Evolutionary conservation across 2,797 vertebrate genomes (phyloP).

Genomic region (Taeniopygia guttata): DNA sequence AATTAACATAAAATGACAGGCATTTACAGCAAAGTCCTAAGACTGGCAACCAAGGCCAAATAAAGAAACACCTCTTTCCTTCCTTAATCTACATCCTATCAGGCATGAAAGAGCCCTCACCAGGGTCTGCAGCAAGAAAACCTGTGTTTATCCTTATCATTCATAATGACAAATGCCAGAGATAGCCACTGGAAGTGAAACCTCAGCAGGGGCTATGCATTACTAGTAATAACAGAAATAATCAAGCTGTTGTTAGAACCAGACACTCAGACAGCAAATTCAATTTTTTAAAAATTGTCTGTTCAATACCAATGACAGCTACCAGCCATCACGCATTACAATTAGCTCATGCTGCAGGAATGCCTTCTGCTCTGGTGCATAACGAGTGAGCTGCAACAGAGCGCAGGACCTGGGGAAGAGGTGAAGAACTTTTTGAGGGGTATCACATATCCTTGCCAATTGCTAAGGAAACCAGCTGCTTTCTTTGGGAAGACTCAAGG

Average conservation of each 20-base stretch:
- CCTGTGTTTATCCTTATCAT: neutral
- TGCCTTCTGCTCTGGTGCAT: neutral
- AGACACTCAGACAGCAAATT: constrained; percentile 44
- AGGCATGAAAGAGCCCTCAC: neutral
- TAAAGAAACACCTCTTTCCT: neutral
- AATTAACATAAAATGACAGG: neutral
- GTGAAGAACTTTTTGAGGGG: neutral
- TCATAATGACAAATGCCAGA: constrained; percentile 30
- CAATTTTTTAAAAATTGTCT: constrained; percentile 4
- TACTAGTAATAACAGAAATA: constrained; percentile 43
- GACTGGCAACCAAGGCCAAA: neutral
- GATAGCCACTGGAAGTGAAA: constrained; percentile 13
- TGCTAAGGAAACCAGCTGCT: constrained; percentile 40
- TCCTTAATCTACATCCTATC: neutral
- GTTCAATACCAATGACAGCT: constrained; percentile 13
- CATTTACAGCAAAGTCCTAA: neutral
- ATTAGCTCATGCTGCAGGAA: constrained; percentile 34
- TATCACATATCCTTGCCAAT: neutral
- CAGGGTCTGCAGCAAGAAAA: neutral
- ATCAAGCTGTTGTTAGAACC: constrained; percentile 46
- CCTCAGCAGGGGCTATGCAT: neutral
- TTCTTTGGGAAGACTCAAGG: neutral
- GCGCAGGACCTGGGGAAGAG: neutral
- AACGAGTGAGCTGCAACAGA: neutral
- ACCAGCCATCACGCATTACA: neutral